Base-by-base conservation (phyloP, 2,113 vertebrate genomes). In the Cavia porcellus region DNA sequence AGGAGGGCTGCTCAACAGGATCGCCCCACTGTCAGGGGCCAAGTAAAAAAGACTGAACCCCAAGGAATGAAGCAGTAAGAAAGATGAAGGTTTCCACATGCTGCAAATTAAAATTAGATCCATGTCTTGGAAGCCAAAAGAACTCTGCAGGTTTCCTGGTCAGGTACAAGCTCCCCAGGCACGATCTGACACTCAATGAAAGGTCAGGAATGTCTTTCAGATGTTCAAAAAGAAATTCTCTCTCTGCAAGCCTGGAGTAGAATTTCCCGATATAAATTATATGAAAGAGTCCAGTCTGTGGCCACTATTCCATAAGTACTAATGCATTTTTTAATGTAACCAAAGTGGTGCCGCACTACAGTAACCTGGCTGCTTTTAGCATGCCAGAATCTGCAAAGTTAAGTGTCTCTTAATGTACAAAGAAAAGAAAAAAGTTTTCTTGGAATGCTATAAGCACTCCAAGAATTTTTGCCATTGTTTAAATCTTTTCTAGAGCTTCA, bases 181-280 rank as follows among this genome's bases (percentile, higher is more conserved):
- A 89, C 3, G 22, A 90, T 62, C 22, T 70, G 50, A 94, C 80
- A 14, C 24, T 83, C 24, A 89, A 59, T 64, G 59, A 94, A 94
- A 90, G 70, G 14, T 70, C 55, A 72, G 66, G 11, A 80, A 68
- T 80, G 82, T 83, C n/a, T 61, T 88, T 93, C 47, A 89, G n/a
- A 45, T 94, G 38, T 74, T 96, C 45, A 66, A 86, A 72, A 88
- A 55, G 30, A 75, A 92, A 85, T 57, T 88, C 7, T 94, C 81
- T 92, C 72, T 70, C 47, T 89, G 45, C 70, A 93, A 94, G n/a
- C 17, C 55, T 87, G 35, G 13, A 42, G 14, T 84, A 84, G n/a
- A 86, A 82, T 72, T 95, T 77, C 35, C 45, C 24, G 61, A 20
- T 42, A 72, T 55, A 81, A 86, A 81, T 70, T 84, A 77, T 12